phyloP scores from a whole-genome alignment of 2,797 vertebrate genomes.

The Nyctalus aviator region DNA sequence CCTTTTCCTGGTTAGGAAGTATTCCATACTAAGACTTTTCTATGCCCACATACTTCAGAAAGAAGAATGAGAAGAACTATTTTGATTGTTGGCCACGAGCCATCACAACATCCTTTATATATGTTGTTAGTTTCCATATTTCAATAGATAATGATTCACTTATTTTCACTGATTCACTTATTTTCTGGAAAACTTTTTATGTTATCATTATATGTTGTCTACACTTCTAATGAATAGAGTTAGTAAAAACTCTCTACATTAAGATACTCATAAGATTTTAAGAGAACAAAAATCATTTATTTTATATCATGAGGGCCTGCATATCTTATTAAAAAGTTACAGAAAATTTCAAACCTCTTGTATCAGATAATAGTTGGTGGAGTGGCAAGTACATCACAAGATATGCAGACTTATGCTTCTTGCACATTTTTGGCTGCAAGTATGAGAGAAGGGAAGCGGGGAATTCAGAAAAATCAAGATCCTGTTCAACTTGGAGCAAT shows the following conservation, averaged over 20 bases:
- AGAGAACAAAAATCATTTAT: conserved; percentile 24
- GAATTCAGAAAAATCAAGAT: conserved; percentile 77
- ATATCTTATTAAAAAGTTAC: conserved; percentile 52
- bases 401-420: conserved; percentile 93
- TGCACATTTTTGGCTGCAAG: conserved; percentile 95
- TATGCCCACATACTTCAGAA: background rate
- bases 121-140: background rate
- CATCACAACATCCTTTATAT: conserved; percentile 1
- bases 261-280: conserved; percentile 42
- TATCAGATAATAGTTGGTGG: conserved; percentile 95
- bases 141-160: conserved; percentile 30
- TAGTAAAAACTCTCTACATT: conserved; percentile 24
- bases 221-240: background rate
- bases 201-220: background rate
- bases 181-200: conserved; percentile 49
- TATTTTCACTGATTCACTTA: background rate
- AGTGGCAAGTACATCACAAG: conserved; percentile 93
- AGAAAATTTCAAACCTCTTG: conserved; percentile 66
- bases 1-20: background rate
- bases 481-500: conserved; percentile 88
- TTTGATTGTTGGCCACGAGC: background rate
- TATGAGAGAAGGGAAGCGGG: conserved; percentile 82
- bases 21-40: background rate
- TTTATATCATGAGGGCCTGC: background rate
- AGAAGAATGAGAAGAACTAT: background rate